Evolutionary conservation across 2,797 vertebrate genomes (phyloP), one percentile per base, ranked within the genome.

Genomic region (Crocidura indochinensis): DNA sequence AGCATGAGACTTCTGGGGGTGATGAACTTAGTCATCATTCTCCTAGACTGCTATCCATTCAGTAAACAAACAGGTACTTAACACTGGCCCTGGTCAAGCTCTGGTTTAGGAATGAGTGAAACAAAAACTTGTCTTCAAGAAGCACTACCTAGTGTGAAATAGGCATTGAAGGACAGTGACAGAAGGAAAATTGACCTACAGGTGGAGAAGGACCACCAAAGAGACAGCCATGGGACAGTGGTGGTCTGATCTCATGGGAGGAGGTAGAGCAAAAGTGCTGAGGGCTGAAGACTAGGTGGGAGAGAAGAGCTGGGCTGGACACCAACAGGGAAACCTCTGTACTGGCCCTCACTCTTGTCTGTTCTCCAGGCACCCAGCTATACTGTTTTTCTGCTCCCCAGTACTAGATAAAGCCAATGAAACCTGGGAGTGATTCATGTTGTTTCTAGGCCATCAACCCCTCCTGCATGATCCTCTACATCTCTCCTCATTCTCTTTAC

Each of bases 21-120:
- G 12, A 17, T 56, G 29, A 87, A 53, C 67, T 79, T 75, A 56
- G 24, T 76, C 51, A 67, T 46, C 51, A 67, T 46, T 69, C 15
- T 47, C 64, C 71, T 67, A 88, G 92, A 83, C 60, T 75, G 74
- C 56, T 79, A 76, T 60, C 83, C 79, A 84, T 79, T 78, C 51
- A 15, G 1, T 47, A 38, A 89, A 46, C 14, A 89, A 26, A 62
- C 31, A 87, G 49, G 86, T 71, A 71, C 71, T 72, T 26, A 72
- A 79, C 79, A 71, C 62, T 62, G 79, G 60, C 20, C 19, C 5
- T 26, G 14, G 14, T n/a, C 69, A 80, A 84, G 64, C 44, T 56
- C 65, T 81, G 26, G 49, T 47, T 19, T 89, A 64, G 64, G 24
- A 81, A 44, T 62, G 38, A 89, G 75, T 17, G 49, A 67, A 38